phyloP scores from a whole-genome alignment of 64 coral and sea anemone species.

The Pachyseris speciosa region DNA sequence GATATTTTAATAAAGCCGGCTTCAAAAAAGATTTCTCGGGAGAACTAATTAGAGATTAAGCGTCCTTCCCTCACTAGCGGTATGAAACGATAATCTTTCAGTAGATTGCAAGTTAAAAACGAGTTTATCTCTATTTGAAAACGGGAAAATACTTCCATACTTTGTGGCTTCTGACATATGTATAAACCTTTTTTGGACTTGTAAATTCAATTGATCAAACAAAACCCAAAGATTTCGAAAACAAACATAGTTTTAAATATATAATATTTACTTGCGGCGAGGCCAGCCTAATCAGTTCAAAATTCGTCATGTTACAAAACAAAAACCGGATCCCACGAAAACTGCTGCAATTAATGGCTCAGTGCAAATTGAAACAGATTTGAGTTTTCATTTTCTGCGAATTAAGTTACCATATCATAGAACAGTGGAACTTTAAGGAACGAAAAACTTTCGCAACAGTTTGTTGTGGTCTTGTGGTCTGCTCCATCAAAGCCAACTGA shows the following conservation, averaged over 20 bases:
- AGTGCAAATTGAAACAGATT: too few relatives aligned
- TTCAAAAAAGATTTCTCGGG: neutral
- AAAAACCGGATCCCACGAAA: too few relatives aligned
- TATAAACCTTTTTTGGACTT: neutral
- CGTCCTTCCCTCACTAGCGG: neutral
- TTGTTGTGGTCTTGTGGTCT: too few relatives aligned
- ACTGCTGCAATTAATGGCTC: too few relatives aligned
- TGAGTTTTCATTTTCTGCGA: too few relatives aligned
- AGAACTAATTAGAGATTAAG: neutral
- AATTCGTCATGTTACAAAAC: too few relatives aligned
- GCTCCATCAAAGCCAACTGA: too few relatives aligned
- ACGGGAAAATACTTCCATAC: neutral
- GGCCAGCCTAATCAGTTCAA: neutral
- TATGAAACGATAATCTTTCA: neutral
- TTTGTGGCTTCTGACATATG: neutral
- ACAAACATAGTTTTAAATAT: neutral
- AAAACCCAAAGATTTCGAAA: neutral
- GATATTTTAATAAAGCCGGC: slow-evolving; percentile 47
- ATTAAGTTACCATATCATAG: too few relatives aligned
- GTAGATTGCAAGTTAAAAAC: neutral
- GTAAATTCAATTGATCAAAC: too few relatives aligned
- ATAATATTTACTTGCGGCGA: neutral
- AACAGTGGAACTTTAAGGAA: too few relatives aligned
- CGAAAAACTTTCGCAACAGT: too few relatives aligned
- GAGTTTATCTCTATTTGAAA: neutral